Conservation (phyloP, 2,888 invertebrate genomes). For the Liodrosophila aerea region DNA sequence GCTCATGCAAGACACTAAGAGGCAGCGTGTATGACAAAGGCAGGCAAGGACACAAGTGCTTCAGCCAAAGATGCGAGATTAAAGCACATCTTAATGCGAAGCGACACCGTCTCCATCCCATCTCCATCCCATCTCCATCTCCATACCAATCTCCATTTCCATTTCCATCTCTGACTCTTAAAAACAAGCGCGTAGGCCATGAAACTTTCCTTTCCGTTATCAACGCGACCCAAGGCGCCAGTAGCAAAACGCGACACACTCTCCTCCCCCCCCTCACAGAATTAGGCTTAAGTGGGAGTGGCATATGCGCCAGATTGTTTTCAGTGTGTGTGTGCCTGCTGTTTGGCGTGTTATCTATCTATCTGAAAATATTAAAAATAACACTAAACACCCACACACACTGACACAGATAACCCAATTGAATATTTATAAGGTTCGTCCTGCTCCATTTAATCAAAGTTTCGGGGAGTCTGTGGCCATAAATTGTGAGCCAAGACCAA, state of each 20-base stretch:
- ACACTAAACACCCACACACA: background rate
- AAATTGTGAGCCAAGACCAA: conserved; percentile 41
- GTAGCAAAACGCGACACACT: conserved; percentile 9
- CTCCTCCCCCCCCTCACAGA: conserved; percentile 7
- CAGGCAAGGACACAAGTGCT: conserved; percentile 29
- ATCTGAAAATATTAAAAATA: conserved; percentile 47
- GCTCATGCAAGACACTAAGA: conserved; percentile 63
- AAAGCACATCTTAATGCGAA: conserved; percentile 65
- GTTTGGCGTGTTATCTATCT: conserved; percentile 36
- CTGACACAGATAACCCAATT: conserved; percentile 42
- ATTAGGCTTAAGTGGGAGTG: background rate
- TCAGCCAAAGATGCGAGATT: conserved; percentile 48
- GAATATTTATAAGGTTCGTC: conserved; percentile 58
- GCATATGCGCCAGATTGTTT: conserved; percentile 26
- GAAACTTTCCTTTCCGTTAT: conserved; percentile 50
- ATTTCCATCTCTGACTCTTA: conserved; percentile 29
- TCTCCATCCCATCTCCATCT: background rate
- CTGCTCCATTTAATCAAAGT: background rate
- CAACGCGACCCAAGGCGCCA: conserved; percentile 56
- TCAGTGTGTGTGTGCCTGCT: no score
- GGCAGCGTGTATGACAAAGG: conserved; percentile 55
- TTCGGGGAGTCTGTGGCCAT: conserved; percentile 19
- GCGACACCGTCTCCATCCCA: conserved; percentile 23
- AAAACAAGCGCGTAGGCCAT: conserved; percentile 40
- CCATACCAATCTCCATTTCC: background rate